Conservation (phyloP, 1,140 invertebrate species). For the Heliconius himera region DNA sequence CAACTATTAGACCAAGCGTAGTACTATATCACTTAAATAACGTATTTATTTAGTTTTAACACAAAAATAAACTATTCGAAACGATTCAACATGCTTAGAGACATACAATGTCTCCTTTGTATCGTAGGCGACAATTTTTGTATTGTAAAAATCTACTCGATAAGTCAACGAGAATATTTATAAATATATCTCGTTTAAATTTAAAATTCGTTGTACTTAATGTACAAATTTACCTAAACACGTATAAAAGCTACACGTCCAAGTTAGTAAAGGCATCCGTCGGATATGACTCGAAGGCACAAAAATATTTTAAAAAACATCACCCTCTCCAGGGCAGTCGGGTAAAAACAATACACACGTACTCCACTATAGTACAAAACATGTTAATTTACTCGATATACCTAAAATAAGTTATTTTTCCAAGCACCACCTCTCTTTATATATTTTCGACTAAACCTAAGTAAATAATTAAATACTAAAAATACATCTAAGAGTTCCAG, state of each 20-base stretch:
- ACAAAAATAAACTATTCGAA: constrained; percentile 79
- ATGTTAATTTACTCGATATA: constrained; percentile 46
- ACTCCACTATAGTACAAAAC: constrained; percentile 45
- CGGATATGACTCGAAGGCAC: constrained; percentile 78
- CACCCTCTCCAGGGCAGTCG: not conserved
- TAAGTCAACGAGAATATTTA: constrained; percentile 35
- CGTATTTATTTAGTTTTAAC: constrained; percentile 64
- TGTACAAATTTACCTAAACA: constrained; percentile 47
- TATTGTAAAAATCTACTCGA: constrained; percentile 30
- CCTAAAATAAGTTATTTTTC: constrained; percentile 50
- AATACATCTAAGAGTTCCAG: constrained; percentile 59
- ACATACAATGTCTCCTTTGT: constrained; percentile 13
- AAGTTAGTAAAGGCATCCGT: constrained; percentile 57
- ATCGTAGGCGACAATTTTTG: constrained; percentile 14
- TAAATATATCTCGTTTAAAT: constrained; percentile 42
- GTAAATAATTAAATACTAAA: constrained; percentile 53
- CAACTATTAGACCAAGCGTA: constrained; percentile 65
- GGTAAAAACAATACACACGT: constrained; percentile 44
- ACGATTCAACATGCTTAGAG: constrained; percentile 70
- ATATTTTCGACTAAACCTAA: constrained; percentile 62
- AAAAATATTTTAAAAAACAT: constrained; percentile 63
- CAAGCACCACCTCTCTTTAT: constrained; percentile 67
- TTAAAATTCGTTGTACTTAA: not conserved
- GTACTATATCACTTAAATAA: constrained; percentile 67
- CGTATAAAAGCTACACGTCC: constrained; percentile 51